Base-by-base conservation (phyloP, 2,888 invertebrate genomes). In the Teinopalpus imperialis region DNA sequence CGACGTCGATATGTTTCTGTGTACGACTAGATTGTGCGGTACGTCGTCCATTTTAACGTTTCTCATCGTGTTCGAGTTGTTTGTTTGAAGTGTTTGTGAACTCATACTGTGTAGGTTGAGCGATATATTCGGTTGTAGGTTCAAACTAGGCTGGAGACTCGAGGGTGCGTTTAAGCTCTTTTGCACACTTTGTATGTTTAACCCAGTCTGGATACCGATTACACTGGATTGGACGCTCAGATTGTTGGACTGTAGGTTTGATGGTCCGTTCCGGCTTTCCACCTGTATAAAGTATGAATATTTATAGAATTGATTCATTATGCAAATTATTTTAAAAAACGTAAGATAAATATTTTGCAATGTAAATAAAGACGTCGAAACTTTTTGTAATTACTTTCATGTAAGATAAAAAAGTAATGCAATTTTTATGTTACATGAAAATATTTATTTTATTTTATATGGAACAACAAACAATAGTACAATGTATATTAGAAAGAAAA, bases 1-100 rank as follows among this genome's bases (percentile, higher is more conserved):
- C 0, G 78, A 64, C 0, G 70, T 55, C 1, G 77, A 70, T 41
- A 74, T 62, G 31, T 58, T 65, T 36, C 81, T 53, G 5, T 82
- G 83, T 0, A 87, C 61, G 0, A 87, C 80, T 2, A 88, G 48
- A 31, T 87, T 86, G 57, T 86, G 88, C 0, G 86, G 80, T 1
- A 74, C 55, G 3, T 86, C 83, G 45, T 78, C 68, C 10, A 57
- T 44, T 48, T 66, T 82, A 0, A 26, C 30, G 31, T 39, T 74
- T 1, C 80, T 63, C 1, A 82, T 74, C 1, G 64, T 68, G 51
- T 79, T 83, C 0, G 76, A 69, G 27, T 76, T 73, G 43, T 69
- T 80, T 0, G 74, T 77, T 41, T 80, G 81, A 5, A 66, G 32
- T 21, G 44, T 63, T 14, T 69, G 66, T 5, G 58, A 58, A 40